phyloP scores from a whole-genome alignment of 2,797 vertebrate species.

The Merluccius polli region DNA sequence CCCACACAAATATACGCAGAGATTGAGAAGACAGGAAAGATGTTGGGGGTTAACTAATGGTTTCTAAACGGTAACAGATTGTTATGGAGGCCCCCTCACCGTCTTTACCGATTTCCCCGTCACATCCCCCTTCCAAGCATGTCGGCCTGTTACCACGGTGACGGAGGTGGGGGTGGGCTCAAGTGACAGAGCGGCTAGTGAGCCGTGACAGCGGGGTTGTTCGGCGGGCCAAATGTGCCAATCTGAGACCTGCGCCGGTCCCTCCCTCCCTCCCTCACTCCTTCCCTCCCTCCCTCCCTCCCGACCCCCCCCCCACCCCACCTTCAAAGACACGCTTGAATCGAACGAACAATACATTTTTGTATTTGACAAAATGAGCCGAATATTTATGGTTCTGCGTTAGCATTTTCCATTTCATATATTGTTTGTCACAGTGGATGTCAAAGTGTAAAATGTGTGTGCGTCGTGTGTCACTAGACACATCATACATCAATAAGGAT shows the following conservation, averaged over 20 bases:
- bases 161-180: background rate
- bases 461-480: too few relatives aligned
- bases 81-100: background rate
- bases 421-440: too few relatives aligned
- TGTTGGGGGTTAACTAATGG: background rate
- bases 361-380: background rate
- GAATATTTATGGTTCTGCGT: background rate
- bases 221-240: background rate
- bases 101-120: background rate
- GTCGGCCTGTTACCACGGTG: background rate
- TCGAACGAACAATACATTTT: background rate
- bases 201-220: background rate
- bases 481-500: too few relatives aligned
- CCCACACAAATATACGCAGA: background rate
- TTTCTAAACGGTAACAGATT: background rate
- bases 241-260: background rate
- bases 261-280: too few relatives aligned
- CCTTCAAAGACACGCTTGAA: background rate
- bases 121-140: background rate
- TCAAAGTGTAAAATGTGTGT: too few relatives aligned
- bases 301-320: too few relatives aligned
- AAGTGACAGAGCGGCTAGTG: background rate
- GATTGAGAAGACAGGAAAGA: background rate
- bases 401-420: background rate
- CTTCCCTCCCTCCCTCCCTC: background rate